phyloP scores from a whole-genome alignment of 2,888 invertebrate genomes.

The Zygaena filipendulae region DNA sequence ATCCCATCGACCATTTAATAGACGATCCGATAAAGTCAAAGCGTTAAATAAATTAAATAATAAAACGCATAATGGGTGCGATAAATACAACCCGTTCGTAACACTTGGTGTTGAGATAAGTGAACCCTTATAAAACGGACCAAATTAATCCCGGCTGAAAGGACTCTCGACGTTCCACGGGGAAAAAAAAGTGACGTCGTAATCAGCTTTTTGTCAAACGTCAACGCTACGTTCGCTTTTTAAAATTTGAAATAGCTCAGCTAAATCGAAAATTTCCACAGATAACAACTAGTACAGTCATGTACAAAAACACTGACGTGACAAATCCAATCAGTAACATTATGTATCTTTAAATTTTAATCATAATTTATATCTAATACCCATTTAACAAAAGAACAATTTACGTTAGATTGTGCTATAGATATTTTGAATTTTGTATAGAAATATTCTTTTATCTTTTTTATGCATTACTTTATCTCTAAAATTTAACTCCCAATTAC shows the following conservation, averaged over 20 bases:
- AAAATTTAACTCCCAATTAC: conserved; percentile 55
- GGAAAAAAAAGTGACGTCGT: conserved; percentile 58
- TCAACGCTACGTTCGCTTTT: conserved; percentile 51
- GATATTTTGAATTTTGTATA: too few relatives aligned
- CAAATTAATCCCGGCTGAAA: conserved; percentile 64
- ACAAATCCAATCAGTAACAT: too few relatives aligned
- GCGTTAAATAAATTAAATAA: conserved; percentile 69
- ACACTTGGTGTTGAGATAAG: conserved; percentile 54
- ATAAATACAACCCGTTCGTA: conserved; percentile 62
- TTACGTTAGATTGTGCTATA: too few relatives aligned
- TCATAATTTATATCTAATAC: too few relatives aligned
- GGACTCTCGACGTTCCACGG: conserved; percentile 37
- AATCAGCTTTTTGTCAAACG: conserved; percentile 68
- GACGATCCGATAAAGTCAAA: conserved; percentile 56
- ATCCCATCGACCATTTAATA: conserved; percentile 60
- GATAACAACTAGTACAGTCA: conserved; percentile 25
- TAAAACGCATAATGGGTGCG: conserved; percentile 64
- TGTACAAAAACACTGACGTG: too few relatives aligned
- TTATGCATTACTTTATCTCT: conserved; percentile 47
- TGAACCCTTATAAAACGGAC: conserved; percentile 63
- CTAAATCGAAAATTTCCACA: conserved; percentile 29
- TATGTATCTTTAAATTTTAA: too few relatives aligned
- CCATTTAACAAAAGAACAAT: too few relatives aligned
- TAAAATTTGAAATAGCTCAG: conserved; percentile 53
- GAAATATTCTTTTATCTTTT: too few relatives aligned